Evolutionary conservation across 1,140 invertebrate species (phyloP).

Genomic region (Drosophila neocordata): DNA sequence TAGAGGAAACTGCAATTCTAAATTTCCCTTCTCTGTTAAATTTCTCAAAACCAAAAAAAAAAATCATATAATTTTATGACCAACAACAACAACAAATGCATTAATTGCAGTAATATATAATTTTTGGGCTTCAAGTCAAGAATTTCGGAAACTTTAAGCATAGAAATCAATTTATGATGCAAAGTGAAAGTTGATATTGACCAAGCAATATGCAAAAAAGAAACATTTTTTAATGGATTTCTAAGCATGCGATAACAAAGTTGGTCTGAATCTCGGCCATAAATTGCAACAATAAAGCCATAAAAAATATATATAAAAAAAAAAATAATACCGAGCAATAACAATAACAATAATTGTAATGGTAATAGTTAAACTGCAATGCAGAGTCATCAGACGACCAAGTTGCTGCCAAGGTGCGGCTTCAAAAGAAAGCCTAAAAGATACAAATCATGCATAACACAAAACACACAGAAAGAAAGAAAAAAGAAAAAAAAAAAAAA

Average conservation of each 20-base stretch:
- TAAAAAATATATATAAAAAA: conserved; percentile 11
- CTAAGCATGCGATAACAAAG: conserved; percentile 38
- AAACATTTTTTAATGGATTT: conserved; percentile 42
- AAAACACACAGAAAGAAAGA: conserved; percentile 15
- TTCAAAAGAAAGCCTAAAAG: conserved; percentile 54
- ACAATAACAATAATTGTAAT: conserved; percentile 37
- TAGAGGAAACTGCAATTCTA: too few species aligned
- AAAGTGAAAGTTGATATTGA: background rate
- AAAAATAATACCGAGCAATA: conserved; percentile 22
- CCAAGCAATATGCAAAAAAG: conserved; percentile 30
- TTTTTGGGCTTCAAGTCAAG: background rate
- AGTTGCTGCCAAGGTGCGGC: conserved; percentile 23
- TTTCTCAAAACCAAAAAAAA: background rate
- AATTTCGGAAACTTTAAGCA: background rate
- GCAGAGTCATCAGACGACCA: conserved; percentile 44
- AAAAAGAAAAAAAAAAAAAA: background rate
- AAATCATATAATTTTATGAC: background rate
- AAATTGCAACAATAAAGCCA: conserved; percentile 51
- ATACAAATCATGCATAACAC: conserved; percentile 65
- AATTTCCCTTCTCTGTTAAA: background rate
- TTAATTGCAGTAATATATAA: background rate
- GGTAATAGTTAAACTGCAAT: conserved; percentile 44
- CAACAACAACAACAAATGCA: background rate
- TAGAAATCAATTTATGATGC: background rate
- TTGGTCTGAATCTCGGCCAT: conserved; percentile 32